Percentiles rank a stretch among this genome's conserved stretches.
phyloP scores from a whole-genome alignment of 2,888 invertebrate species.

The Drosophila phalerata region DNA sequence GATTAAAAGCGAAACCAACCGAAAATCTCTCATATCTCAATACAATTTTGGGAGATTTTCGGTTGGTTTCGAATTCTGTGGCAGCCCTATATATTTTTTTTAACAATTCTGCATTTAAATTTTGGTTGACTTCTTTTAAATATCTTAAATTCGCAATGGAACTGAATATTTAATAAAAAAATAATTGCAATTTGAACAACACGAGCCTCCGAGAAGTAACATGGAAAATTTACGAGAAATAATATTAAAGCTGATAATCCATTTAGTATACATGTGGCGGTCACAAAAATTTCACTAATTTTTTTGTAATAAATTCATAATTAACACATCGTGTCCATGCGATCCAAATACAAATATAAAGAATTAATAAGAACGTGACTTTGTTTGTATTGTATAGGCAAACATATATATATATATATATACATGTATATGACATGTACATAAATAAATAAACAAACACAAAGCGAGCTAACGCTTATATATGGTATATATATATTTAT shows the following conservation, averaged over 20 bases:
- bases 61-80: too few relatives aligned
- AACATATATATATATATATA: conserved; percentile 26
- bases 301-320: conserved; percentile 56
- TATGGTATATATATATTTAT: not conserved
- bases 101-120: not conserved
- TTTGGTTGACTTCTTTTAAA: not conserved
- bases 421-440: not conserved
- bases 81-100: too few relatives aligned
- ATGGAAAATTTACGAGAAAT: conserved; percentile 44
- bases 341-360: conserved; percentile 42
- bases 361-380: conserved; percentile 74
- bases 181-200: conserved; percentile 6
- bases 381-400: conserved; percentile 60
- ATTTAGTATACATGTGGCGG: conserved; percentile 31
- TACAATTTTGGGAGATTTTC: too few relatives aligned
- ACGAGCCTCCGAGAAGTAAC: conserved; percentile 10
- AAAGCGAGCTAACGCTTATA: conserved; percentile 16
- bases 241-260: conserved; percentile 47
- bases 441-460: conserved; percentile 36
- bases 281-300: conserved; percentile 61
- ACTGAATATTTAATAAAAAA: not conserved
- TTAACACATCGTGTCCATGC: conserved; percentile 54
- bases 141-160: not conserved
- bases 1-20: too few relatives aligned
- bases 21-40: too few relatives aligned